These are phyloP conservation scores for Unio pictorum DNA, from an alignment of 2,888 invertebrate species.

Conservation along the genomic window DNA sequence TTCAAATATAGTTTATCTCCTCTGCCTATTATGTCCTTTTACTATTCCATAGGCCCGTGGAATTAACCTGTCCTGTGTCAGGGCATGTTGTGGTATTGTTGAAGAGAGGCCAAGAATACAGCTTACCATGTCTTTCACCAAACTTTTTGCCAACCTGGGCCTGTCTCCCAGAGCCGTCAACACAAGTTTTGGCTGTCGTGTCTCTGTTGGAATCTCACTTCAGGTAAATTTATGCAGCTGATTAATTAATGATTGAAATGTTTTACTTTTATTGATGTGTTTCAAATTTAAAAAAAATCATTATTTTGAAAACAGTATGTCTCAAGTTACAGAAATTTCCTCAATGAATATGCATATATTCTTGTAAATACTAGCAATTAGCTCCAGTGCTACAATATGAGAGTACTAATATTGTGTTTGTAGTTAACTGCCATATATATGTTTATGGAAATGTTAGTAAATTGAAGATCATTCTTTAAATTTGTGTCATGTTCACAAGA, in stretches of 20 bases:
- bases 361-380: too few species aligned
- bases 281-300: too few species aligned
- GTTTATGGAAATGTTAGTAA: too few species aligned
- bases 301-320: too few species aligned
- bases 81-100: conserved; percentile 98
- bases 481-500: too few species aligned
- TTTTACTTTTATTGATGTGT: not conserved
- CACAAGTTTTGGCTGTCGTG: conserved; percentile 99
- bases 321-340: too few species aligned
- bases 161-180: conserved; percentile 96
- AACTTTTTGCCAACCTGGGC: conserved; percentile 93
- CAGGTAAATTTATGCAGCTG: conserved; percentile 76
- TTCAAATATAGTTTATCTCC: too few species aligned
- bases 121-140: conserved; percentile 94
- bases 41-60: conserved; percentile 70
- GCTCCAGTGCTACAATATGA: too few species aligned
- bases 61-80: conserved; percentile 93
- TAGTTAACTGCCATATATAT: too few species aligned
- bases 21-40: not conserved
- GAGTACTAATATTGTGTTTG: too few species aligned
- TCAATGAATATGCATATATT: too few species aligned
- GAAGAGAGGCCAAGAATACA: conserved; percentile 97
- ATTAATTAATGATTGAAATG: not conserved
- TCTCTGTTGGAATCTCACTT: conserved; percentile 97
- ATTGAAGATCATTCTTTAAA: too few species aligned